Evolutionary conservation across 2,113 vertebrate species (phyloP).

Genomic region (Mus pahari): DNA sequence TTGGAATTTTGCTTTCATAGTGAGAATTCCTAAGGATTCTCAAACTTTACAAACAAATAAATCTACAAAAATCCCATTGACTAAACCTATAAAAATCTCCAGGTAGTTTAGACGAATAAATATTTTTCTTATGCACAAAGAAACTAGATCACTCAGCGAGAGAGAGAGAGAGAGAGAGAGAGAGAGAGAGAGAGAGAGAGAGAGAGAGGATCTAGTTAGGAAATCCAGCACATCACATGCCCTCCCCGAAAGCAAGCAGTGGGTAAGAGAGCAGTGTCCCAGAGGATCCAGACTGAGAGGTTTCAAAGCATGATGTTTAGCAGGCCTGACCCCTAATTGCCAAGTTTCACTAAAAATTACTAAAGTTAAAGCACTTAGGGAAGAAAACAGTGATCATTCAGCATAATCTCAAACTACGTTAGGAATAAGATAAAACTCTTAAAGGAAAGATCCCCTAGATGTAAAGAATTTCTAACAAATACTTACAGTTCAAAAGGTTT

Average conservation of each 20-base stretch:
- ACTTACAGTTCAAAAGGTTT: conserved; percentile 49
- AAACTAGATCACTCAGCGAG: background rate
- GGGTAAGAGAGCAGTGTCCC: background rate
- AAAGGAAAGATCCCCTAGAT: background rate
- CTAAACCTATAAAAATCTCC: background rate
- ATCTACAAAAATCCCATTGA: background rate
- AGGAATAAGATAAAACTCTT: background rate
- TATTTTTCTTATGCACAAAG: background rate
- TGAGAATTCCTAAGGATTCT: conserved; percentile 39
- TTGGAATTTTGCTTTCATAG: background rate
- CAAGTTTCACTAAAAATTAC: background rate
- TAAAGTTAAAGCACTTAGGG: conserved; percentile 14
- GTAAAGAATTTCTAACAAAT: conserved; percentile 29
- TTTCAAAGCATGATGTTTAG: background rate
- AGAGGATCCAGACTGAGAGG: background rate
- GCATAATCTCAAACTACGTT: background rate
- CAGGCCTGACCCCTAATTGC: background rate
- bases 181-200: no score
- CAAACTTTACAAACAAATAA: conserved; percentile 7
- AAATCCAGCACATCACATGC: background rate
- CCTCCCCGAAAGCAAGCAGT: background rate
- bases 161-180: background rate
- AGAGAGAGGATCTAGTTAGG: background rate
- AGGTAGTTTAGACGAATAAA: conserved; percentile 6
- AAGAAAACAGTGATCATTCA: background rate